Evolutionary conservation across 2,888 invertebrate genomes (phyloP).

Genomic region (Andrena bicolor): DNA sequence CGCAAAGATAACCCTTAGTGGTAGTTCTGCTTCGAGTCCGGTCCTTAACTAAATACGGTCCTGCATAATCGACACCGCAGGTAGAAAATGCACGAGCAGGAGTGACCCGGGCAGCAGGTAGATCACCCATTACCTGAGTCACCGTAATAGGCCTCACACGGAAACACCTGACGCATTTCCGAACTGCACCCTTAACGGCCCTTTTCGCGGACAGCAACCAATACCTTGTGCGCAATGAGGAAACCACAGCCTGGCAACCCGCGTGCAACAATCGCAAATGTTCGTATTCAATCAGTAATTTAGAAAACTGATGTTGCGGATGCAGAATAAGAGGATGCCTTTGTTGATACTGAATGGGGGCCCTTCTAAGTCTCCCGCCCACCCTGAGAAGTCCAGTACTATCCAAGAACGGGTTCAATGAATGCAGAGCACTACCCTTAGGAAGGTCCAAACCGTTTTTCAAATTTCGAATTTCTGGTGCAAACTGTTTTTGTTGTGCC

Average conservation of each 20-base stretch:
- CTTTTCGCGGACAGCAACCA: conserved; percentile 14
- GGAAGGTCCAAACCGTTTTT: background rate
- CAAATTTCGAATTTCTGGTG: background rate
- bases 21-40: background rate
- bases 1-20: background rate
- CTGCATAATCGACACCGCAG: conserved; percentile 36
- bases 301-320: background rate
- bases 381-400: background rate
- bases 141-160: background rate
- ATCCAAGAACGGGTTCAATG: background rate
- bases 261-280: conserved; percentile 1
- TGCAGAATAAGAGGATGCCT: background rate
- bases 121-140: conserved; percentile 22
- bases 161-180: conserved; percentile 27
- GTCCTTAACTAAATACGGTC: conserved; percentile 6
- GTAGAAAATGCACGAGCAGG: conserved; percentile 18
- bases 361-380: background rate
- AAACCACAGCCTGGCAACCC: background rate
- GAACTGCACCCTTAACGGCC: background rate
- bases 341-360: background rate
- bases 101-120: conserved; percentile 22
- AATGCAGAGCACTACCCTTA: background rate
- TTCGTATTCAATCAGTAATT: background rate
- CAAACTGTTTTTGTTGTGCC: background rate
- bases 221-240: background rate